Evolutionary conservation across 1,140 invertebrate species (phyloP).

Genomic region (Paraescarpia echinospica): DNA sequence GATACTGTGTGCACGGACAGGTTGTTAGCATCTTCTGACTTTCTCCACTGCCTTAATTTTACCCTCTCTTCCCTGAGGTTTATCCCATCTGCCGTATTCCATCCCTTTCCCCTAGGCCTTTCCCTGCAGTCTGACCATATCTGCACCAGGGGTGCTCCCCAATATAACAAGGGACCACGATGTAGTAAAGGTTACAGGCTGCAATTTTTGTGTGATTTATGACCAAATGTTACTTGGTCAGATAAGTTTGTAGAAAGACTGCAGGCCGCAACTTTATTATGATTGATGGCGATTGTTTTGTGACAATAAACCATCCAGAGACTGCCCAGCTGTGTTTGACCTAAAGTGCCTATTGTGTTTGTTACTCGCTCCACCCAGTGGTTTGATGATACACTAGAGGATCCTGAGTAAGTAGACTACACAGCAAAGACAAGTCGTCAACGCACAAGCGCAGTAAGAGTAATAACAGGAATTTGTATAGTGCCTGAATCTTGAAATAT

Average conservation of each 20-base stretch:
- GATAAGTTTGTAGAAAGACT: not conserved
- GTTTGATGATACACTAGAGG: not conserved
- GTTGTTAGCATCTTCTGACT: not conserved
- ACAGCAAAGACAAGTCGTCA: too few species aligned
- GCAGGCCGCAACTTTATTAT: not conserved
- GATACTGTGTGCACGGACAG: not conserved
- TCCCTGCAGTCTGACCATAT: not conserved
- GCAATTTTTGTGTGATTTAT: not conserved
- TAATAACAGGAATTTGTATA: too few species aligned
- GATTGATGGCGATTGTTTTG: not conserved
- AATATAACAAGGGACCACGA: not conserved
- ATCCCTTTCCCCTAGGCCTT: not conserved
- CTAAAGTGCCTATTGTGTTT: not conserved
- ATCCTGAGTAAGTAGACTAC: not conserved
- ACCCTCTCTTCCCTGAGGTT: not conserved
- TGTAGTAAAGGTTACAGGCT: not conserved
- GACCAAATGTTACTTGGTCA: not conserved
- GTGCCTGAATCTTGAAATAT: not conserved
- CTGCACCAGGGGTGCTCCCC: not conserved
- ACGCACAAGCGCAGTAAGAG: too few species aligned
- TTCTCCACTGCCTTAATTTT: not conserved
- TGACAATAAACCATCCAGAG: not conserved
- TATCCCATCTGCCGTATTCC: too few species aligned
- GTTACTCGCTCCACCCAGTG: not conserved
- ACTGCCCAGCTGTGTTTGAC: not conserved